Conservation (phyloP, 2,113 vertebrate genomes). For the Limanda limanda region DNA sequence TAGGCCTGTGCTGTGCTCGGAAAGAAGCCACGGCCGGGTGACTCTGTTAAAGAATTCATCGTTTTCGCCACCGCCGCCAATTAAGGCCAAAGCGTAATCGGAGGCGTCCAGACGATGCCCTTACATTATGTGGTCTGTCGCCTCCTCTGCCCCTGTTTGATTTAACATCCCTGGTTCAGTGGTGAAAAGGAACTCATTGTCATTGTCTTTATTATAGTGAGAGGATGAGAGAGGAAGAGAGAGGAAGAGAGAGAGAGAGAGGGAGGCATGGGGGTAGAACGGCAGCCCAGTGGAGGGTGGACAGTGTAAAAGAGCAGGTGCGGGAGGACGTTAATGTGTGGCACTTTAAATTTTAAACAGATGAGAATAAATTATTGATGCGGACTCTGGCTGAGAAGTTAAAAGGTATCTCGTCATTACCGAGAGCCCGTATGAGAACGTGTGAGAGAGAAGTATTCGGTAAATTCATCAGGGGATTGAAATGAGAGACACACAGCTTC, state of each 20-base stretch:
- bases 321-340: constrained; percentile 83
- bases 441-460: constrained; percentile 56
- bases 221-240: constrained; percentile 8
- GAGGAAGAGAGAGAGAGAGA: constrained; percentile 3
- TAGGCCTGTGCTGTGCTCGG: constrained; percentile 39
- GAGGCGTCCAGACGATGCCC: constrained; percentile 73
- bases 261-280: constrained; percentile 5
- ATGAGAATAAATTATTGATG: constrained; percentile 84
- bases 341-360: constrained; percentile 87
- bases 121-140: constrained; percentile 73
- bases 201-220: constrained; percentile 69
- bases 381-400: constrained; percentile 82
- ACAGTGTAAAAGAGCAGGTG: constrained; percentile 84
- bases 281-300: constrained; percentile 64
- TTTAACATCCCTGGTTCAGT: constrained; percentile 76
- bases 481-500: constrained; percentile 23
- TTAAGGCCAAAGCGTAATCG: constrained; percentile 79
- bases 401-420: constrained; percentile 86
- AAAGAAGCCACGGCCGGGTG: constrained; percentile 44
- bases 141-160: constrained; percentile 77
- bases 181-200: constrained; percentile 69
- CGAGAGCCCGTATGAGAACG: constrained; percentile 60
- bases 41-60: constrained; percentile 79
- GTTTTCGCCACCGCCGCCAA: constrained; percentile 74
- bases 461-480: constrained; percentile 49